phyloP scores from a whole-genome alignment of 2,888 invertebrate species.

The Allygus modestus region DNA sequence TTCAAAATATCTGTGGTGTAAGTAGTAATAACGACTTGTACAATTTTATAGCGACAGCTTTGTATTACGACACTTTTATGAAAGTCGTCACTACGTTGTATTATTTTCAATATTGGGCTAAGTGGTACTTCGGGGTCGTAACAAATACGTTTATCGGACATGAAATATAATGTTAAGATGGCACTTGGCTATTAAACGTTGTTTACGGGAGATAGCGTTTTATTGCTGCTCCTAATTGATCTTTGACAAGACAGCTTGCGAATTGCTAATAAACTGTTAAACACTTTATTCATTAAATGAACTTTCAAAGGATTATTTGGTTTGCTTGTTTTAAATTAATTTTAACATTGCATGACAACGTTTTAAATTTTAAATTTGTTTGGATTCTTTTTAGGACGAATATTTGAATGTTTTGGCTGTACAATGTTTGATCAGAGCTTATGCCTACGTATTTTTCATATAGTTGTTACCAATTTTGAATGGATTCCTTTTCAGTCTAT shows the following conservation, averaged over 20 bases:
- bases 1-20: no score
- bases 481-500: no score
- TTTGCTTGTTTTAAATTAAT: no score
- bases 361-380: no score
- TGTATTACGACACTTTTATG: not conserved
- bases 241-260: slow-evolving; percentile 19
- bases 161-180: slow-evolving; percentile 20
- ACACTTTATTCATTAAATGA: not conserved
- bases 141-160: slow-evolving; percentile 27
- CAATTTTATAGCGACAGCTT: not conserved
- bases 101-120: slow-evolving; percentile 22
- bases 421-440: no score
- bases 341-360: no score
- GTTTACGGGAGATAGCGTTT: slow-evolving; percentile 4
- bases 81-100: not conserved
- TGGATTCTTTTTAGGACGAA: no score
- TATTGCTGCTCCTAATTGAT: slow-evolving; percentile 17
- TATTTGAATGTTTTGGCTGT: no score
- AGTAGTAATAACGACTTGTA: no score
- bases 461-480: no score
- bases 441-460: no score
- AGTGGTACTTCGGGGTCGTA: slow-evolving; percentile 11
- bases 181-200: not conserved
- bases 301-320: no score
- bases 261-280: not conserved